Evolutionary conservation across 2,888 invertebrate genomes (phyloP), one percentile per base, ranked within the genome.

Genomic region (Ochropacha duplaris): DNA sequence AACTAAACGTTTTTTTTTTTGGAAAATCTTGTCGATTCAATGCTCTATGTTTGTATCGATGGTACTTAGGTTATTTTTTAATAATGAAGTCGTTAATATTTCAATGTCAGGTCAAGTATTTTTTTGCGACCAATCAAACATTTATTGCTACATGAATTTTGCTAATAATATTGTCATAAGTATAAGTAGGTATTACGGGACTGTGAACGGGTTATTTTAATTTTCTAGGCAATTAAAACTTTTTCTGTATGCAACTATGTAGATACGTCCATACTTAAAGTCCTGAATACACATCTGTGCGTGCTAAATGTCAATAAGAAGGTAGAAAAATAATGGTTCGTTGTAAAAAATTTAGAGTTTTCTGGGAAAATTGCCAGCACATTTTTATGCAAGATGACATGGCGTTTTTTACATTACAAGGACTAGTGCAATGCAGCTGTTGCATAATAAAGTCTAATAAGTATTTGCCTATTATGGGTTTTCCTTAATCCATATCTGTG

Each of bases 71-170:
- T 2, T 31, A 1, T 31, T 31, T 31, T 31, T 31, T 28, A 8
- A 31, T 52, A 12, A 2, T 19, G 31, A 16, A n/a, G n/a, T 39
- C 16, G 39, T 16, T 39, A 39, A 51, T 51, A 31, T 31, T 28
- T 52, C 22, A 52, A 52, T 52, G 52, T 52, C 52, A 52, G 16
- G 50, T 52, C 19, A 52, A 31, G 34, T 22, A 19, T 34, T 52
- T 52, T 52, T 52, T 52, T 52, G 52, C 52, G 34, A 31, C 31
- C 11, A 28, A 31, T 51, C 51, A 19, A 28, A 51, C 51, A 31
- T 51, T 12, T 34, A 1, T 22, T 12, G 16, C 31, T 52, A 22
- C 52, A 16, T 12, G 22, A 11, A 12, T 22, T 34, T 52, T 52
- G 12, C 19, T 34, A 52, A 52, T 51, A 51, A 51, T 14, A 31